A percentile compares a stretch with the other conserved stretches of the same genome.
Conservation (phyloP, 2,113 vertebrate species). For the Perca schrenkii region DNA sequence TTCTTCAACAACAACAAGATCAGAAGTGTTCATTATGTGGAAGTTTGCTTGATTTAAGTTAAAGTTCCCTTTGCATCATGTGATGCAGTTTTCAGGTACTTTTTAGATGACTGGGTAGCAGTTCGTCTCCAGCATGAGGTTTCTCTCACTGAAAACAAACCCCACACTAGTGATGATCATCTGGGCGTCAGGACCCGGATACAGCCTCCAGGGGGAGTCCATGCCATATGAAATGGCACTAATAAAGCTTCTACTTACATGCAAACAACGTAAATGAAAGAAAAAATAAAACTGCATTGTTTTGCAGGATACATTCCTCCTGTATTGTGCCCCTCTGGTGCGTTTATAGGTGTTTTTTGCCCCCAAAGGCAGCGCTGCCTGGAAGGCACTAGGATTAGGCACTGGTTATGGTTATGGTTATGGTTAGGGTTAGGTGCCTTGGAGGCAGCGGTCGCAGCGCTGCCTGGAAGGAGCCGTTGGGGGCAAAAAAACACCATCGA, state of each 20-base stretch:
- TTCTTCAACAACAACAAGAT: neutral
- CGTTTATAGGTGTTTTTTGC: neutral
- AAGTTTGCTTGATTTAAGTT: neutral
- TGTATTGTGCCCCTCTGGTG: neutral
- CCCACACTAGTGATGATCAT: neutral
- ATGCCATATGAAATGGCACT: neutral
- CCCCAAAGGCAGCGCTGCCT: too few relatives aligned
- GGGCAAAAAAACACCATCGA: too few relatives aligned
- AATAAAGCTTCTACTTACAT: neutral
- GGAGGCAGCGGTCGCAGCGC: too few relatives aligned
- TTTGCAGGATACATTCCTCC: neutral
- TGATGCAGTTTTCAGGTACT: neutral
- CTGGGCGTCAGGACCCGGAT: too few relatives aligned
- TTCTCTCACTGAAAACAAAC: neutral
- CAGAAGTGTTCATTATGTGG: neutral
- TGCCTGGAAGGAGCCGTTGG: too few relatives aligned
- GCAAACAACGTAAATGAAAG: neutral
- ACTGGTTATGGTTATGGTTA: too few relatives aligned
- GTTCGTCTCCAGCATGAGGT: neutral
- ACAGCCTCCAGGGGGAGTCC: neutral
- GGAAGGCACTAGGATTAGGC: too few relatives aligned
- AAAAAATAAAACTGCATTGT: neutral
- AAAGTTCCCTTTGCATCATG: neutral
- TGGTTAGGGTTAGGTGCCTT: too few relatives aligned
- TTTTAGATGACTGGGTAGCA: neutral